Conservation (phyloP, 2,888 invertebrate species). For the Drosophila neonasuta region DNA sequence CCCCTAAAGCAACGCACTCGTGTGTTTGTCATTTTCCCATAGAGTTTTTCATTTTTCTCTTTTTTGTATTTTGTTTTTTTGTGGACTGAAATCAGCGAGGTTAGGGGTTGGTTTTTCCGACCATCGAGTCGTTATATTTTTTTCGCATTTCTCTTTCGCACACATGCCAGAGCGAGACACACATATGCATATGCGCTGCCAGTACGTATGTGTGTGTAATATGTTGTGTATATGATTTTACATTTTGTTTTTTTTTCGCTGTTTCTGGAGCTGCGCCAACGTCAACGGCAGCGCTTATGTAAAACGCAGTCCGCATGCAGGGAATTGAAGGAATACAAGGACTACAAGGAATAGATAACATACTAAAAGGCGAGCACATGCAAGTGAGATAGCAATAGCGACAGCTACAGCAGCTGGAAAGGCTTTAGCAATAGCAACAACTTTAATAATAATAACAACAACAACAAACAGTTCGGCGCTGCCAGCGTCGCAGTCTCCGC, state of each 20-base stretch:
- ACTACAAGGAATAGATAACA: conserved; percentile 70
- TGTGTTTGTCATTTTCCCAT: conserved; percentile 58
- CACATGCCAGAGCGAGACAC: conserved; percentile 66
- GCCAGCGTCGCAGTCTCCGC: conserved; percentile 41
- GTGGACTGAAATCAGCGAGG: conserved; percentile 54
- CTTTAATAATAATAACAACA: conserved; percentile 33
- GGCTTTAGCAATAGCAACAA: conserved; percentile 49
- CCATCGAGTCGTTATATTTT: conserved; percentile 60
- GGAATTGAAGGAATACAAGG: conserved; percentile 49
- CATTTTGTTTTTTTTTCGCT: conserved; percentile 19
- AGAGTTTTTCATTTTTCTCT: conserved; percentile 48
- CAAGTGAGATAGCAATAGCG: conserved; percentile 62
- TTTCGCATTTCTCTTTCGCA: conserved; percentile 64
- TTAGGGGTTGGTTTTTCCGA: conserved; percentile 76
- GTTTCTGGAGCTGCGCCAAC: conserved; percentile 47
- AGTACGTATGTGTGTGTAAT: conserved; percentile 54
- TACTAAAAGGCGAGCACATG: conserved; percentile 71
- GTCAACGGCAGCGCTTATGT: conserved; percentile 44
- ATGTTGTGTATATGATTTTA: conserved; percentile 76
- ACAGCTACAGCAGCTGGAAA: conserved; percentile 56
- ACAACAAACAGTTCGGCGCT: conserved; percentile 33
- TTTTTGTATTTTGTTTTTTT: conserved; percentile 35
- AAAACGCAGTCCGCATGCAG: conserved; percentile 67
- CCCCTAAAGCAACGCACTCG: conserved; percentile 30
- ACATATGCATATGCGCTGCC: conserved; percentile 43